Conservation (phyloP, 92 coral and sea anemone genomes). For the Palythoa grandis region DNA sequence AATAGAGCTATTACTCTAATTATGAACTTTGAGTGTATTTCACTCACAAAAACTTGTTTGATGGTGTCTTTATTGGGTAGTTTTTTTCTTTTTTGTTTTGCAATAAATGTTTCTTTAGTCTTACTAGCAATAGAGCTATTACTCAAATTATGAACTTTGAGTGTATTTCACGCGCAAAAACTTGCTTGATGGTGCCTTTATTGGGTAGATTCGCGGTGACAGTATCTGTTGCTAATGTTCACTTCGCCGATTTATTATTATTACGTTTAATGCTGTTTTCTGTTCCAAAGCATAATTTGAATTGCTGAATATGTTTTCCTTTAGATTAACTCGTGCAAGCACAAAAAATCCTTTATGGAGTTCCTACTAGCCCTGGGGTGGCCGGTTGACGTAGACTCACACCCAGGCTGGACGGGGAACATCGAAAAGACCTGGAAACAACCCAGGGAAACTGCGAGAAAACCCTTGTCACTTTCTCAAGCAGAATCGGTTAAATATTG, state of each 20-base stretch:
- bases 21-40: not conserved
- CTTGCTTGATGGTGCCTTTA: too few species aligned
- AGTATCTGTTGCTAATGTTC: too few species aligned
- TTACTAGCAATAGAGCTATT: not conserved
- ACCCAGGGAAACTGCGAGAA: conserved; percentile 38
- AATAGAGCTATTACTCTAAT: not conserved
- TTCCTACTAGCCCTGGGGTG: conserved; percentile 95
- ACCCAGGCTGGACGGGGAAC: conserved; percentile 98
- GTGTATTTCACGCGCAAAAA: too few species aligned
- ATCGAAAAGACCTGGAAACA: conserved; percentile 82
- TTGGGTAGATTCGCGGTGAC: too few species aligned
- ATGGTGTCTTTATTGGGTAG: too few species aligned
- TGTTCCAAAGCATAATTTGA: not conserved
- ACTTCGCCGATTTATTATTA: too few species aligned
- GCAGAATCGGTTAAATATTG: conserved; percentile 42
- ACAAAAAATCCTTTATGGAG: conserved; percentile 78
- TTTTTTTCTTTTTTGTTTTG: too few species aligned
- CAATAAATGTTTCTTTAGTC: too few species aligned
- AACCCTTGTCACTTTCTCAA: conserved; percentile 25
- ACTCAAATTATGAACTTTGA: not conserved
- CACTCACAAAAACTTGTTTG: too few species aligned
- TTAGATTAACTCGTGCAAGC: conserved; percentile 81
- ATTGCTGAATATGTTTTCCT: not conserved
- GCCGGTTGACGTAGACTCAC: conserved; percentile 90
- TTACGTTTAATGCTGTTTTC: too few species aligned